Evolutionary conservation across 2,797 vertebrate genomes (phyloP), one percentile per base, ranked within the genome.

Genomic region (Tympanoctomys barrerae): DNA sequence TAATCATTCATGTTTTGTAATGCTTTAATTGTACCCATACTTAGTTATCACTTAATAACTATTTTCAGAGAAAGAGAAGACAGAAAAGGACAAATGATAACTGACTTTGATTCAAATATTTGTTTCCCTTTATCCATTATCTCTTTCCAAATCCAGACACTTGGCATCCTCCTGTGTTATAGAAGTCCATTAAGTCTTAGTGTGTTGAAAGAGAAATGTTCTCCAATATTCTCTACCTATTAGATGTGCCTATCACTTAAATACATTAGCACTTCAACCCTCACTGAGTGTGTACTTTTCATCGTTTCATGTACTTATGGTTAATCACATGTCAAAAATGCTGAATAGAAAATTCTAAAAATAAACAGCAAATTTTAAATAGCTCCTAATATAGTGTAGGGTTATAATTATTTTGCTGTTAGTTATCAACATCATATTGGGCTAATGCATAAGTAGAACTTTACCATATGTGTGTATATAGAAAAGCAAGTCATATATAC

Each of bases 161-260:
- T 93, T 64, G 22, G 64, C 28, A 66, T 75, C 26, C 64, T 52
- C 68, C 39, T 87, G 10, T 70, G 16, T 73, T n/a, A 62, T 52
- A 79, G 68, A 93, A 83, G 90, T 86, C 36, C n/a, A 2, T 1
- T 1, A 22, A 57, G 64, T 82, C 64, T 83, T 86, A 54, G 68
- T 87, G 70, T 89, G 14, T 77, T 89, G 89, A 70, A 80, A n/a
- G 54, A 86, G 54, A 21, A 39, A 46, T 85, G 93, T 89, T 78
- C 75, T 62, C 42, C 75, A 22, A 81, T 85, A 49, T 54, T 85
- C 14, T 94, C 46, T 83, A 24, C 42, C 39, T 14, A 64, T 4
- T 19, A 87, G 19, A 52, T 54, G 14, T 26, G 57, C 24, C 2
- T 36, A n/a, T 73, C 62, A 77, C 36, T 59, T 33, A 71, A 68